phyloP scores from a whole-genome alignment of 2,888 invertebrate species.

The Dynastes maya region DNA sequence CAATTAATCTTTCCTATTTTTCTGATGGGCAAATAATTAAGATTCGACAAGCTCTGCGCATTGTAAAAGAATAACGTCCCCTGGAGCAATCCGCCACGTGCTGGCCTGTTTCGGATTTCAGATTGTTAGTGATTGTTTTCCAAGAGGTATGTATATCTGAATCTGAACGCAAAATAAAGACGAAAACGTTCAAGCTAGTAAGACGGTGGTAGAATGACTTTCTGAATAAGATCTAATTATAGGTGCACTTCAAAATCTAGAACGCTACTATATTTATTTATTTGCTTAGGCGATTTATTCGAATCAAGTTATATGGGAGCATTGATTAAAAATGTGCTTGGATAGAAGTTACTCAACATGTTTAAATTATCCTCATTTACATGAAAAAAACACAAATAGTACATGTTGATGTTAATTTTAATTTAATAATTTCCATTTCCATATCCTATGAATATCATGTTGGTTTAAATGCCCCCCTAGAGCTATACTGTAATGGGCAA shows the following conservation, averaged over 20 bases:
- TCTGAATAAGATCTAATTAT: slow-evolving; percentile 38
- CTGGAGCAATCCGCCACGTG: slow-evolving; percentile 2
- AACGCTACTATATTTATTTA: slow-evolving; percentile 23
- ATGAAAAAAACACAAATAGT: too few species aligned
- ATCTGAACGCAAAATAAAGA: slow-evolving; percentile 2
- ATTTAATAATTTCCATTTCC: too few species aligned
- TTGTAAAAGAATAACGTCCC: not conserved
- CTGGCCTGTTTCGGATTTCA: slow-evolving; percentile 26
- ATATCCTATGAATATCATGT: too few species aligned
- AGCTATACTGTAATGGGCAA: too few species aligned
- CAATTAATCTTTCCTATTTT: slow-evolving; percentile 22
- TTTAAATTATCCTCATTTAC: not conserved
- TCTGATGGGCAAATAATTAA: slow-evolving; percentile 29
- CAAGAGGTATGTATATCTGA: not conserved
- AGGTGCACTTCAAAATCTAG: slow-evolving; percentile 34
- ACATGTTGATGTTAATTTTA: too few species aligned
- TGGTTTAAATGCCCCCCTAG: too few species aligned
- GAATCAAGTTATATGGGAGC: not conserved
- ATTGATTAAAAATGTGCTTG: not conserved
- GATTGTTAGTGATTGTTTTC: not conserved
- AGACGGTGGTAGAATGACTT: not conserved
- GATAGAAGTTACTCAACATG: not conserved
- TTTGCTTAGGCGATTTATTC: slow-evolving; percentile 16
- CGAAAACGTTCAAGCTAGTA: slow-evolving; percentile 18
- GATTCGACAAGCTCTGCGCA: not conserved